Conservation (phyloP, 2,113 vertebrate genomes). For the Apteryx mantelli region DNA sequence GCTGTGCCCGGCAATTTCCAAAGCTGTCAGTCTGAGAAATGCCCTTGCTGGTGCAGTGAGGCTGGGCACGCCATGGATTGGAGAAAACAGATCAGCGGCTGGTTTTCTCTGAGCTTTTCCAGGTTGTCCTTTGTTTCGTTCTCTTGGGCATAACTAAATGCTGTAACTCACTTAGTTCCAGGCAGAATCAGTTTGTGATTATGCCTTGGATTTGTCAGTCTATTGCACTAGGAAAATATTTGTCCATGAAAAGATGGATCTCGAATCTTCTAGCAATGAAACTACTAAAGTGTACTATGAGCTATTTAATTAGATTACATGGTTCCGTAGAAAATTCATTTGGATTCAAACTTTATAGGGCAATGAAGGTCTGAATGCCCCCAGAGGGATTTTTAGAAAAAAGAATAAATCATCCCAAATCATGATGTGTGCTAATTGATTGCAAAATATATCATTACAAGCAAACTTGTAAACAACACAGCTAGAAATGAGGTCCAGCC, state of each 20-base stretch:
- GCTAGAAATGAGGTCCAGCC: neutral
- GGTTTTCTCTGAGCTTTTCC: neutral
- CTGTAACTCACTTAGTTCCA: slow-evolving; percentile 41
- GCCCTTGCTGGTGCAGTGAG: neutral
- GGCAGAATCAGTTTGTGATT: slow-evolving; percentile 44
- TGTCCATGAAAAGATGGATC: slow-evolving; percentile 23
- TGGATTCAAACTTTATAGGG: slow-evolving; percentile 60
- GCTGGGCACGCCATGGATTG: neutral
- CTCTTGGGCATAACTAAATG: neutral
- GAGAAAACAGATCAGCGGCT: neutral
- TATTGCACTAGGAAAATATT: slow-evolving; percentile 8
- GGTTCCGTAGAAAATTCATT: slow-evolving; percentile 54
- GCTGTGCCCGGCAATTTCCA: neutral
- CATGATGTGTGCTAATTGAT: slow-evolving; percentile 20
- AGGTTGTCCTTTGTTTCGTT: slow-evolving; percentile 25
- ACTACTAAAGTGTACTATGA: slow-evolving; percentile 32
- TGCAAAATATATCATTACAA: neutral
- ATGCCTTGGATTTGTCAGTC: slow-evolving; percentile 30
- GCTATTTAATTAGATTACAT: slow-evolving; percentile 63
- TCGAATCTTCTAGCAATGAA: neutral
- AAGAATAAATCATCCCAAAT: slow-evolving; percentile 13
- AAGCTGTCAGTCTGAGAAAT: neutral
- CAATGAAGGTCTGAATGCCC: slow-evolving; percentile 39
- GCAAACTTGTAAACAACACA: neutral
- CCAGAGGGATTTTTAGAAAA: slow-evolving; percentile 5